Percentiles rank a stretch among this genome's conserved stretches.
Conservation (phyloP, 2,797 vertebrate genomes). For the Lateolabrax maculatus region DNA sequence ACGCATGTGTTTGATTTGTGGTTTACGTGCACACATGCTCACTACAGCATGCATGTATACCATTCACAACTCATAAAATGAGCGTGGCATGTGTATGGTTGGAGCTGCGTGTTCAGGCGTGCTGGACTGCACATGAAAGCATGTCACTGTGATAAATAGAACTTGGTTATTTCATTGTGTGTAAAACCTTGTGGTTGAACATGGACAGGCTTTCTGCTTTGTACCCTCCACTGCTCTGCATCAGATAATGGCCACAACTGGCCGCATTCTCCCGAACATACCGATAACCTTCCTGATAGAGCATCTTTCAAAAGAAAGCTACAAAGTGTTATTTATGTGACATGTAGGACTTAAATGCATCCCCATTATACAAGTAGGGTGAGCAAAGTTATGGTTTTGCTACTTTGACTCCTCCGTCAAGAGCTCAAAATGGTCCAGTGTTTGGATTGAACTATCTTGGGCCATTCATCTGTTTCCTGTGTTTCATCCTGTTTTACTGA, state of each 20-base stretch:
- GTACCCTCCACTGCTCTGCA: background rate
- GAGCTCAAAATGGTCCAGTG: too few species aligned
- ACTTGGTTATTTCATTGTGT: background rate
- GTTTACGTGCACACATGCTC: background rate
- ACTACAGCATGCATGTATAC: background rate
- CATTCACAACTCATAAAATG: background rate
- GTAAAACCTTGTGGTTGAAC: background rate
- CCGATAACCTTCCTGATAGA: background rate
- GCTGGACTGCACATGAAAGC: background rate
- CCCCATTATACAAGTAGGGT: too few species aligned
- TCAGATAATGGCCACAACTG: background rate
- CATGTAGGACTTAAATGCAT: background rate
- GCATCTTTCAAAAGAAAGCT: background rate
- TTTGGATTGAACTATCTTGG: too few species aligned
- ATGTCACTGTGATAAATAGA: conserved; percentile 29
- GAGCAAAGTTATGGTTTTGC: too few species aligned
- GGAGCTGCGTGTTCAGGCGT: background rate
- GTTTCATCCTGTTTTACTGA: too few species aligned
- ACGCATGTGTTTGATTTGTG: background rate
- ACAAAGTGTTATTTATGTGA: too few species aligned
- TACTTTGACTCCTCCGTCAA: too few species aligned
- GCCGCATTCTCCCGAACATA: background rate
- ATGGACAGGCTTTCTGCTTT: conserved; percentile 2
- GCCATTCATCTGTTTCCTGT: too few species aligned
- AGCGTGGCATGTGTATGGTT: background rate